Conservation (phyloP, 2,797 vertebrate species). For the Morelia viridis region DNA sequence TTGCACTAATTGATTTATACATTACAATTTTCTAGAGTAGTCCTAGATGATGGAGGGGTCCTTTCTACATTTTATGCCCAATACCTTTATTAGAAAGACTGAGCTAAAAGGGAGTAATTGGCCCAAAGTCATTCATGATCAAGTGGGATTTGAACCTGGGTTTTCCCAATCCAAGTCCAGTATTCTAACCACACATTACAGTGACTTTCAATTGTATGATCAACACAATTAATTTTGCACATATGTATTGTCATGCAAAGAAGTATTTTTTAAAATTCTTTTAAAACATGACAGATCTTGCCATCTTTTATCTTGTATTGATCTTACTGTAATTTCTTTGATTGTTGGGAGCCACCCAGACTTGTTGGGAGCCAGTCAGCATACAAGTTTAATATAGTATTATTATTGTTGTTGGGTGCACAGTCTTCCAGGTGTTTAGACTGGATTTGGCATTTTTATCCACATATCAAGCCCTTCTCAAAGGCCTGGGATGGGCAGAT, state of each 20-base stretch:
- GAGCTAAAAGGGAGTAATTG: not conserved
- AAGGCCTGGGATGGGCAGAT: not conserved
- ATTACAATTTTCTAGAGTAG: too few relatives aligned
- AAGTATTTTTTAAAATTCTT: constrained; percentile 30
- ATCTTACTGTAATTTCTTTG: not conserved
- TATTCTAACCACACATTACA: not conserved
- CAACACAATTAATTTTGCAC: not conserved
- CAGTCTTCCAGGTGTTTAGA: not conserved
- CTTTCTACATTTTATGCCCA: too few relatives aligned
- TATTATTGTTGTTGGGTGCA: not conserved
- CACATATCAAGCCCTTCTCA: not conserved
- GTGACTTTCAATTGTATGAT: constrained; percentile 8
- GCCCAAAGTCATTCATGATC: not conserved
- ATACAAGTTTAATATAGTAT: not conserved
- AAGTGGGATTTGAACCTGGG: not conserved
- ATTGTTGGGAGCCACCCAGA: not conserved
- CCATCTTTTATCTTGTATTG: not conserved
- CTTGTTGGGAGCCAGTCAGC: not conserved
- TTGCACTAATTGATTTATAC: too few relatives aligned
- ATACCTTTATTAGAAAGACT: too few relatives aligned
- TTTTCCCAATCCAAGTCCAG: not conserved
- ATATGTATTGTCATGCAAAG: constrained; percentile 41
- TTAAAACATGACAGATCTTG: not conserved
- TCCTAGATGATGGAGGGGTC: too few relatives aligned
- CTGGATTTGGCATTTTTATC: not conserved